Conservation (phyloP, 2,113 vertebrate species). For the Aviceda subcristata region DNA sequence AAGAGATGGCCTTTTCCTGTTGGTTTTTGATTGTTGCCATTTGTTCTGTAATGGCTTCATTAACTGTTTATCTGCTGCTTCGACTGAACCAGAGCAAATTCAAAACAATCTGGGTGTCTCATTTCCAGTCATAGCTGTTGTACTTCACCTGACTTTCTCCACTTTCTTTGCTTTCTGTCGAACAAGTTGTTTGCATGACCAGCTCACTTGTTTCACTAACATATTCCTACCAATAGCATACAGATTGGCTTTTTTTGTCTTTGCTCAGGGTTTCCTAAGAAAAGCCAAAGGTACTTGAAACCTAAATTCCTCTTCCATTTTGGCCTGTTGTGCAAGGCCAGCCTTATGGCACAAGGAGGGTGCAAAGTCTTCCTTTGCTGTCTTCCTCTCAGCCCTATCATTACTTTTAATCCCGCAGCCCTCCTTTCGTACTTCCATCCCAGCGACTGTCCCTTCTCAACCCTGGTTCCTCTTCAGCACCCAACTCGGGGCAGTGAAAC, state of each 20-base stretch:
- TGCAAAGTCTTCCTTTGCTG: background rate
- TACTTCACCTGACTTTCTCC: background rate
- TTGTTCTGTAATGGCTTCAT: background rate
- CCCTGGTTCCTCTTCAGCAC: background rate
- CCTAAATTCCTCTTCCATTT: background rate
- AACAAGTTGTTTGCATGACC: background rate
- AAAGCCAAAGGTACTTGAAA: background rate
- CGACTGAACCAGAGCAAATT: background rate
- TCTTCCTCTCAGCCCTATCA: background rate
- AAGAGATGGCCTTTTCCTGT: constrained; percentile 36
- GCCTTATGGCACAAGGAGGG: background rate
- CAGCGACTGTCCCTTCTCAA: background rate
- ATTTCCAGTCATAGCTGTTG: background rate
- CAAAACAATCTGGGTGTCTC: background rate
- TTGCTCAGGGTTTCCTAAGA: background rate
- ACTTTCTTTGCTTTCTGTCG: background rate
- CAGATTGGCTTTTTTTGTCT: background rate
- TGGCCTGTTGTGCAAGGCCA: background rate
- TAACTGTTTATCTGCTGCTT: constrained; percentile 16
- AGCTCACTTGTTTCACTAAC: background rate
- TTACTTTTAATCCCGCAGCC: background rate
- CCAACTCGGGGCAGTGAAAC: background rate
- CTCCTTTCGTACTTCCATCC: background rate
- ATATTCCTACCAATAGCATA: background rate
- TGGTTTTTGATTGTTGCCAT: background rate